Evolutionary conservation across 1,140 invertebrate species (phyloP).

Genomic region (Ceratina australensis): DNA sequence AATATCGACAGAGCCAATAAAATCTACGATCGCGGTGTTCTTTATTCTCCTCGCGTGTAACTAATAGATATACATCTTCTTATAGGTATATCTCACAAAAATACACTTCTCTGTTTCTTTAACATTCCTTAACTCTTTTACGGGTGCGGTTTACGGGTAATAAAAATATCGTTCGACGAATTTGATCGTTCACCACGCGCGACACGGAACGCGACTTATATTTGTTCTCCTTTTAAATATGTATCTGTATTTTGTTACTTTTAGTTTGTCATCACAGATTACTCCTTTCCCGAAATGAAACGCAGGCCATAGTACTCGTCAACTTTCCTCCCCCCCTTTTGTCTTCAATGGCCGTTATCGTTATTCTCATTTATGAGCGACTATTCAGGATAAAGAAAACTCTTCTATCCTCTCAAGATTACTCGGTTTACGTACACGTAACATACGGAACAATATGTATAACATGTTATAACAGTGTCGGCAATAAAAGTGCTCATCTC

Average conservation of each 20-base stretch:
- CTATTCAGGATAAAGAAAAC: neutral
- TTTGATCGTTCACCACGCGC: slow-evolving; percentile 19
- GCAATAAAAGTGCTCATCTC: slow-evolving; percentile 26
- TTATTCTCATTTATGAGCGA: neutral
- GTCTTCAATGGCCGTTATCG: neutral
- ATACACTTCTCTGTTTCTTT: slow-evolving; percentile 54
- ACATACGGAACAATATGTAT: slow-evolving; percentile 22
- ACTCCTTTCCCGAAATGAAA: slow-evolving; percentile 48
- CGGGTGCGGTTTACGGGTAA: slow-evolving; percentile 55
- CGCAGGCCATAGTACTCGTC: slow-evolving; percentile 39
- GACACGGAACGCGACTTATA: slow-evolving; percentile 13
- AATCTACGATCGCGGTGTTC: slow-evolving; percentile 40
- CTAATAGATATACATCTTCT: slow-evolving; percentile 58
- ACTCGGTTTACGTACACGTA: neutral
- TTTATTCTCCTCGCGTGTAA: slow-evolving; percentile 50
- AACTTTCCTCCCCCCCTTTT: neutral
- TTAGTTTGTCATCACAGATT: slow-evolving; percentile 51
- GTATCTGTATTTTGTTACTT: slow-evolving; percentile 33
- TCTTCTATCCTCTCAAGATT: neutral
- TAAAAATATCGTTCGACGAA: slow-evolving; percentile 64
- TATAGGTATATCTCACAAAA: slow-evolving; percentile 64
- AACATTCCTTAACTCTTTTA: slow-evolving; percentile 52
- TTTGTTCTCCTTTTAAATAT: slow-evolving; percentile 40
- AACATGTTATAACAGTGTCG: slow-evolving; percentile 21
- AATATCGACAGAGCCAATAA: slow-evolving; percentile 52